Base-by-base conservation (phyloP, 2,888 invertebrate species). In the Standfussiana lucernea region DNA sequence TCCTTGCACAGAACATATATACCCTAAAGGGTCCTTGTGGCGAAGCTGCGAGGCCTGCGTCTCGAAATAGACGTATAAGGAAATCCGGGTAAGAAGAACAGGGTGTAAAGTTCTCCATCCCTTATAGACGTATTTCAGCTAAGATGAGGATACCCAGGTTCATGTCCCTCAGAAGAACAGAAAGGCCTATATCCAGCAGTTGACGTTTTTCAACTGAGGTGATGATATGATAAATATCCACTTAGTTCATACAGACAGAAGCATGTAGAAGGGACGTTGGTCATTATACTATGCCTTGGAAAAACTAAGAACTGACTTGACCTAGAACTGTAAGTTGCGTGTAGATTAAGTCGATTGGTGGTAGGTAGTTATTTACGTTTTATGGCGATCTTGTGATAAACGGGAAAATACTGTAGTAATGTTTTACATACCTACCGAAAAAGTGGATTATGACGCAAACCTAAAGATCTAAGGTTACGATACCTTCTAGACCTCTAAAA, bases 371-470 rank as follows among this genome's bases (percentile, higher is more conserved):
- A 45, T 53, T 72, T 37, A 73, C 53, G 42, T 50, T 80, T 62
- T 42, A 74, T 32, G 37, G 42, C 47, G 40, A 75, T 42, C 21
- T 80, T 61, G 37, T 75, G 82, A 81, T 82, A 82, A 84, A 65
- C 28, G 37, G 2, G n/a, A 32, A 50, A 67, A 61, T 40, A 66
- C n/a, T 32, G 35, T 32, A 50, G 18, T 6, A 18, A 32, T 32
- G 11, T 32, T 28, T 8, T 21, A 71, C 21, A 2, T 42, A n/a
- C 7, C 6, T 42, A n/a, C 7, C 6, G 24, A 13, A 11, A 40
- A 50, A 61, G 32, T 32, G 47, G 40, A 42, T 13, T 71, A 10
- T 72, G 11, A 32, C 11, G 61, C 28, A 35, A 7, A 11, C 11
- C 1, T 47, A 28, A n/a, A 7, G 18, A 11, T 18, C 40, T 74